Percentiles rank a stretch among this genome's conserved stretches.
These are phyloP conservation scores for Bugulina stolonifera DNA, from an alignment of 2,888 invertebrate species.

Conservation along the genomic window DNA sequence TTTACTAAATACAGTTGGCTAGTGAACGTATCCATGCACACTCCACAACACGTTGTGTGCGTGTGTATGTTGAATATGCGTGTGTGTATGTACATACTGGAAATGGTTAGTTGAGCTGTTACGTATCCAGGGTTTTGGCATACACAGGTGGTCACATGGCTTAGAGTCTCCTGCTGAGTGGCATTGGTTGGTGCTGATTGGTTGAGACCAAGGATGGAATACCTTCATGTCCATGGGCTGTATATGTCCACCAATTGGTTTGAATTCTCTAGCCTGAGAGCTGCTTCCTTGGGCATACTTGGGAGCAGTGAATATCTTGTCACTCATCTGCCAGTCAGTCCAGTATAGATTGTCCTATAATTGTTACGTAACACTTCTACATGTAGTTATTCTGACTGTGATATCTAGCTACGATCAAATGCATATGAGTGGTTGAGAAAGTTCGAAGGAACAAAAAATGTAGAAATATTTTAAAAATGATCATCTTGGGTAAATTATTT, in stretches of 20 bases:
- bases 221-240: conserved; percentile 91
- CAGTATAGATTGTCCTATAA: conserved; percentile 82
- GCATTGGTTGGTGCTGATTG: conserved; percentile 81
- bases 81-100: too few species aligned
- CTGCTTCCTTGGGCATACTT: conserved; percentile 70
- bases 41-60: background rate
- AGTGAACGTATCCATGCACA: background rate
- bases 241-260: conserved; percentile 61
- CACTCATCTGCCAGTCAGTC: conserved; percentile 99
- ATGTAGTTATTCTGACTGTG: too few species aligned
- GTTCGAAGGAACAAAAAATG: too few species aligned
- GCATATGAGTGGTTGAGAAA: too few species aligned
- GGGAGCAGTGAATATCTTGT: conserved; percentile 83
- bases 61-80: background rate
- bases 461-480: too few species aligned
- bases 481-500: background rate
- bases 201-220: conserved; percentile 88
- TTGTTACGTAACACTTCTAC: background rate
- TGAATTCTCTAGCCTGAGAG: background rate
- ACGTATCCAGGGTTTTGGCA: too few species aligned
- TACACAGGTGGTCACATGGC: conserved; percentile 65
- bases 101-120: too few species aligned
- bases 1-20: background rate
- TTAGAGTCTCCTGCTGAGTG: conserved; percentile 87
- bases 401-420: too few species aligned